These are phyloP conservation scores for Nymphalis urticae DNA, from an alignment of 2,888 invertebrate genomes.

Conservation along the genomic window DNA sequence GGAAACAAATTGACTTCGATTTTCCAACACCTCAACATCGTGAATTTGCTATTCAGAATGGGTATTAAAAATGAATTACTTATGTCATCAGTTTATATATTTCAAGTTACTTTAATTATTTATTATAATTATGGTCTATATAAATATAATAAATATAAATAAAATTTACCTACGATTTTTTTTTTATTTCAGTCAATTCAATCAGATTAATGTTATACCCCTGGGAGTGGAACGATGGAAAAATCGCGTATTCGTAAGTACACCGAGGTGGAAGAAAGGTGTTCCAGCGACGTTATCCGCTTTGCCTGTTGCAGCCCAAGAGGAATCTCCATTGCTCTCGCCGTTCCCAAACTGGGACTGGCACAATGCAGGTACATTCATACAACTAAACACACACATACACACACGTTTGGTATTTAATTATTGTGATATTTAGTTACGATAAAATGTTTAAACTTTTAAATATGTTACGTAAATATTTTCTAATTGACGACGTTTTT, in stretches of 20 bases:
- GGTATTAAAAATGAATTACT: conserved; percentile 46
- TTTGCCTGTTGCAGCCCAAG: conserved; percentile 80
- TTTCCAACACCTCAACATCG: conserved; percentile 52
- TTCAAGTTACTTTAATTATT: no score
- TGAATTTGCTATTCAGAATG: conserved; percentile 55
- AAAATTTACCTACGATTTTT: neutral
- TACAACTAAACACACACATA: neutral
- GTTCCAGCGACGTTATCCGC: conserved; percentile 87
- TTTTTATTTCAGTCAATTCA: conserved; percentile 78
- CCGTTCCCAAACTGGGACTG: conserved; percentile 90
- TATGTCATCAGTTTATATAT: neutral
- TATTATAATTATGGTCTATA: no score
- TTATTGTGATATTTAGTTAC: no score
- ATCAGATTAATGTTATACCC: conserved; percentile 87
- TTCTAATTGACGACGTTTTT: neutral
- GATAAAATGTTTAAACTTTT: neutral
- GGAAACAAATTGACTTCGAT: conserved; percentile 73
- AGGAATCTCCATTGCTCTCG: conserved; percentile 81
- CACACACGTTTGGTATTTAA: neutral
- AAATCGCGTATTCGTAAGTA: conserved; percentile 86
- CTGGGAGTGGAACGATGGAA: conserved; percentile 87
- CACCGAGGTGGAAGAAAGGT: conserved; percentile 89
- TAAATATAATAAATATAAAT: neutral
- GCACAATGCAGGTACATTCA: conserved; percentile 76
- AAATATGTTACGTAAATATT: neutral